Evolutionary conservation across 2,888 invertebrate genomes (phyloP), one percentile per base, ranked within the genome.

Genomic region (Ellobium chinense): DNA sequence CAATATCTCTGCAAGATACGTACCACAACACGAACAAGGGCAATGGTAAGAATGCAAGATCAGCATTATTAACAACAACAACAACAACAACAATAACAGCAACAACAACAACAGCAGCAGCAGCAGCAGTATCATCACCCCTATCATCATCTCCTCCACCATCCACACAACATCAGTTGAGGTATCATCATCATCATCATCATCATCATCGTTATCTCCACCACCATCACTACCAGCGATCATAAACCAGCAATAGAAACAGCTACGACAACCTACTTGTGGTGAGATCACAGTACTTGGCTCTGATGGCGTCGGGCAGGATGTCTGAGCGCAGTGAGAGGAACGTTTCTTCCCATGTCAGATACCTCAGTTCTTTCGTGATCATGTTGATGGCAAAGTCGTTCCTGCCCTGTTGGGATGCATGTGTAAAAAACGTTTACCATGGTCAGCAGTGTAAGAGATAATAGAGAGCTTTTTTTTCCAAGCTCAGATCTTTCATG

Each of bases 331-430:
- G 82, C 21, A 93, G 86, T 2, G 91, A 91, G 34, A 92, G 84
- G 82, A 92, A 93, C 2, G 91, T 91, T 79, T 93, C 92, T 80
- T 92, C 92, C 93, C 93, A 93, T 0, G 92, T 91, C 73, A 93
- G 85, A 80, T 91, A 91, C 3, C 91, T 87, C 62, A 92, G 84
- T 83, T 93, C 91, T 75, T 91, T 90, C 0, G 91, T 92, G 78
- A 93, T 91, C 79, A 92, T 88, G 82, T 91, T 90, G 79, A 92
- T 92, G 63, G 91, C 89, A 81, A 88, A 91, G 78, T 92, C 91
- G 85, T 93, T 93, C 34, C 92, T 84, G 27, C 93, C 93, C 93
- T 93, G 88, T 18, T 79, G 12, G 34, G 31, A 60, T n/a, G n/a
- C n/a, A n/a, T n/a, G n/a, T n/a, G n/a, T n/a, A n/a, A n/a, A n/a